These are phyloP conservation scores for Mesoclemmys tuberculata DNA, from an alignment of 2,113 vertebrate genomes.

Conservation along the genomic window DNA sequence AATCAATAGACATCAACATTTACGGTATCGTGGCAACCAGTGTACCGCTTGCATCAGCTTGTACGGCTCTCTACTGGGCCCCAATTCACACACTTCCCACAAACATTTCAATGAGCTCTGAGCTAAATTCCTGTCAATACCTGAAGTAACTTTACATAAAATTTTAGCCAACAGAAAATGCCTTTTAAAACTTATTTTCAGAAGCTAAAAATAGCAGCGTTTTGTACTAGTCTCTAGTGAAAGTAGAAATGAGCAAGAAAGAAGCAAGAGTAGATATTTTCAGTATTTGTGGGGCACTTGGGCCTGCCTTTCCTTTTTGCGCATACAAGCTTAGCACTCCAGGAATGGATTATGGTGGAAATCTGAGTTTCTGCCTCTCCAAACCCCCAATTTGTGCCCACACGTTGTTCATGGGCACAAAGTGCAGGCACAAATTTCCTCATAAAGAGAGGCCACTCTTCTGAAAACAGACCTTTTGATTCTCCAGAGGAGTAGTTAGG, in stretches of 20 bases:
- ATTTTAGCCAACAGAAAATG: slow-evolving; percentile 27
- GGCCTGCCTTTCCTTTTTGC: background rate
- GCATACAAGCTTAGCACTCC: slow-evolving; percentile 37
- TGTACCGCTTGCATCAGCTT: slow-evolving; percentile 22
- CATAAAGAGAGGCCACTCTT: accelerated
- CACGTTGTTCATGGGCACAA: background rate
- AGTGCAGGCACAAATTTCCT: background rate
- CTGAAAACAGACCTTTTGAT: background rate
- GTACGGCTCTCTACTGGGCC: background rate
- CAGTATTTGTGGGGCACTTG: slow-evolving; percentile 35
- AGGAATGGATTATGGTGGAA: background rate
- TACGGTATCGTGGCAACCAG: background rate
- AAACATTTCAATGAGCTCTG: slow-evolving; percentile 51
- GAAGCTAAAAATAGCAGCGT: slow-evolving; percentile 34
- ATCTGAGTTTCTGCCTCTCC: background rate
- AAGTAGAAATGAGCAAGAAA: slow-evolving; percentile 61
- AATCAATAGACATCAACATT: background rate
- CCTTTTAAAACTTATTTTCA: background rate
- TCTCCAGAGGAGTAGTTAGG: background rate
- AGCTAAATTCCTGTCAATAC: slow-evolving; percentile 40
- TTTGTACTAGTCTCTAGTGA: background rate
- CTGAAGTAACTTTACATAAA: slow-evolving; percentile 41
- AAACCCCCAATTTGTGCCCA: background rate
- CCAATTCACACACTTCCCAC: slow-evolving; percentile 42
- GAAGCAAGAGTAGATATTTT: background rate